phyloP scores from a whole-genome alignment of 2,113 vertebrate genomes.

The Xiphophorus hellerii region DNA sequence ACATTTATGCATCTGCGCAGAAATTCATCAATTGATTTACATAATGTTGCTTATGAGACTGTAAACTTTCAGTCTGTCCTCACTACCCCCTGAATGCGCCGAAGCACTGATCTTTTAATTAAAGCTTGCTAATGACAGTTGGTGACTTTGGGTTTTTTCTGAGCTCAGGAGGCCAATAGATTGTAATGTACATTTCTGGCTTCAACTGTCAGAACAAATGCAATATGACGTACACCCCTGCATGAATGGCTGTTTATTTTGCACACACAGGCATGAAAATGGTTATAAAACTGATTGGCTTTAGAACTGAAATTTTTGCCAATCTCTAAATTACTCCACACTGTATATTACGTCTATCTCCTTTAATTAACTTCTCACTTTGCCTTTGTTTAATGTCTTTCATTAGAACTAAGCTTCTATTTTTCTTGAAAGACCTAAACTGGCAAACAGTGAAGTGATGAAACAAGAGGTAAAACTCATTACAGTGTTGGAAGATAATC shows the following conservation, averaged over 20 bases:
- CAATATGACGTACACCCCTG: neutral
- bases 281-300: neutral
- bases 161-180: neutral
- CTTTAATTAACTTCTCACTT: constrained; percentile 28
- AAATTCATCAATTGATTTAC: constrained; percentile 80
- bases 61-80: constrained; percentile 57
- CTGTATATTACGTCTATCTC: neutral
- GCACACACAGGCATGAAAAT: neutral
- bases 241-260: neutral
- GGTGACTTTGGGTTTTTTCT: neutral
- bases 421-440: constrained; percentile 16
- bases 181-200: neutral
- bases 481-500: constrained; percentile 28
- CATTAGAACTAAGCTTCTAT: constrained; percentile 11
- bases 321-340: neutral
- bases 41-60: constrained; percentile 64
- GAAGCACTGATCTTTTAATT: constrained; percentile 19
- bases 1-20: constrained; percentile 64
- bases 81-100: constrained; percentile 22
- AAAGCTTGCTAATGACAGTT: neutral
- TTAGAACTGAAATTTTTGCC: neutral
- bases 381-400: constrained; percentile 4
- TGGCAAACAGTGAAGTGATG: constrained; percentile 26
- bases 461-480: constrained; percentile 29
- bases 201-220: neutral